Base-by-base conservation (phyloP, 2,888 invertebrate species). In the Xestia rhomboidea region DNA sequence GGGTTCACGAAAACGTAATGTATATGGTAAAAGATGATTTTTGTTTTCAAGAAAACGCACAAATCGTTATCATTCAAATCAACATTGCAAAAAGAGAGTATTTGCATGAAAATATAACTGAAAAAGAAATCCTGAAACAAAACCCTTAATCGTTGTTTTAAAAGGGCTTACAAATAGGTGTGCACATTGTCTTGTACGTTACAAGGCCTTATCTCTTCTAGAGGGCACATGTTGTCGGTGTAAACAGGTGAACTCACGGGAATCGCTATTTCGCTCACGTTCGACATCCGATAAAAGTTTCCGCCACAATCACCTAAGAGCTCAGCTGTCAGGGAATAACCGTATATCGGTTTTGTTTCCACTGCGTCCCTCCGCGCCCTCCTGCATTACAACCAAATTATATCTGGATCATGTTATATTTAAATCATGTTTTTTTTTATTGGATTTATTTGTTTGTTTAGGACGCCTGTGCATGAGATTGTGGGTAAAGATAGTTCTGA, bases 241-340 rank as follows among this genome's bases (percentile, higher is more conserved):
- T 90, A 89, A 91, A 88, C 95, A 95, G 96, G 95, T 95, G 94
- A 94, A 92, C 95, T 93, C 95, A 91, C 93, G 95, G 95, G 95
- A 94, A 95, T 96, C 95, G 94, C 95, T 95, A 96, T 96, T 96
- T 95, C 92, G 94, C 94, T 95, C 97, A 97, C 97, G 97, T 96
- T 95, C 95, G 94, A 95, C 95, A 95, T 96, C 95, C 96, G 97
- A 97, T 96, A 97, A 97, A 96, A 96, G 95, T 97, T 96, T 96
- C 96, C 95, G 93, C 96, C 96, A 96, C 97, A 97, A 97, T 96
- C 96, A 96, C 96, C 96, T 96, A 96, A 97, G 96, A 97, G 96
- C 97, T 96, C 96, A 96, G 96, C 96, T 96, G 96, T 96, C 96
- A 96, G 94, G 95, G 94, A 94, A 96, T 96, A 95, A 95, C 94